Percentiles rank a stretch among this genome's conserved stretches.
These are phyloP conservation scores for Ptilodon capucinus DNA, from an alignment of 2,888 invertebrate genomes.

Conservation along the genomic window DNA sequence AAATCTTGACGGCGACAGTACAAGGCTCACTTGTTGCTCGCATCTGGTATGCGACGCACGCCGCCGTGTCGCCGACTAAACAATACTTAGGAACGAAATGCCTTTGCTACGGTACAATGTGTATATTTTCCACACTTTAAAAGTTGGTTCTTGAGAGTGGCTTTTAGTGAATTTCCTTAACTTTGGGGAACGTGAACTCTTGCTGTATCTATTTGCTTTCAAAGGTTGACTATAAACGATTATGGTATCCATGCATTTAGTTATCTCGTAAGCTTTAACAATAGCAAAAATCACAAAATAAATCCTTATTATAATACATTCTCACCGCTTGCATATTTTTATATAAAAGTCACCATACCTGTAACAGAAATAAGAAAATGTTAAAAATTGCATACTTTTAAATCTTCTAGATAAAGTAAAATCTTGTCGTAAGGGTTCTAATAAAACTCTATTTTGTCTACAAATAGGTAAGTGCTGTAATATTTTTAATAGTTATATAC, in stretches of 20 bases:
- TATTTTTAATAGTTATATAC: background rate
- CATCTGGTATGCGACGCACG: constrained; percentile 55
- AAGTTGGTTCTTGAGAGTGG: background rate
- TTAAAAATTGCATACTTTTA: background rate
- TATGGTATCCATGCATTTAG: no score
- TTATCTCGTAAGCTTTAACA: no score
- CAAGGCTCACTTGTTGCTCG: constrained; percentile 59
- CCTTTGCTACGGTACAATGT: background rate
- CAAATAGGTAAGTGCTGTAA: no score
- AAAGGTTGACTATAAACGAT: no score
- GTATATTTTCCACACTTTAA: background rate
- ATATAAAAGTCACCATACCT: background rate
- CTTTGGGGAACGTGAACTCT: background rate
- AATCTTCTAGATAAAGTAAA: no score
- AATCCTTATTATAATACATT: no score
- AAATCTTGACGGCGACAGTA: constrained; percentile 38
- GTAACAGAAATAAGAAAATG: background rate
- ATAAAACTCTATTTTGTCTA: no score
- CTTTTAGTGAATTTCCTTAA: background rate
- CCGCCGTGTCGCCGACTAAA: constrained; percentile 35
- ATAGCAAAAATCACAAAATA: no score
- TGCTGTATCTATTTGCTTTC: no score
- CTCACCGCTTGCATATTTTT: background rate
- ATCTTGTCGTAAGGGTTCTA: no score
- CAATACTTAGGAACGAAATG: constrained; percentile 36